Percentiles rank a stretch among this genome's conserved stretches.
Conservation (phyloP, 2,888 invertebrate genomes). For the Creontiades dilutus region DNA sequence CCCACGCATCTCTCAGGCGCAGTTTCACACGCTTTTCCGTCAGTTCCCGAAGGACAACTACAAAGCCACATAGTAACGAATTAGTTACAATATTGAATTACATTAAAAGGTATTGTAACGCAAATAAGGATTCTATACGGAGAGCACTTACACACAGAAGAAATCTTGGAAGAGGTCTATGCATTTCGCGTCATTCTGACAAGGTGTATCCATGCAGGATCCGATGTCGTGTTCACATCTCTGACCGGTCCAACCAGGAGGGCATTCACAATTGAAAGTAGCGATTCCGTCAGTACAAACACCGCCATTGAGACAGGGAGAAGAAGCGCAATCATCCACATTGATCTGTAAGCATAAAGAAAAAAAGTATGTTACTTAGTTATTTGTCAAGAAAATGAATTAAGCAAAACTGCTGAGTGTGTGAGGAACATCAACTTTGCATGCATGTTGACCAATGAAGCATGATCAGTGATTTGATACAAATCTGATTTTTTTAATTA, state of each 20-base stretch:
- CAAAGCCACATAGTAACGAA: conserved; percentile 74
- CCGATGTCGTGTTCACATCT: conserved; percentile 93
- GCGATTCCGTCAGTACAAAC: conserved; percentile 92
- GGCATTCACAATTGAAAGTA: conserved; percentile 89
- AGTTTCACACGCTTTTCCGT: conserved; percentile 97
- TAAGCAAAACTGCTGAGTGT: too few species aligned
- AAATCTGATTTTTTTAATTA: too few species aligned
- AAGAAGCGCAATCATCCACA: conserved; percentile 91
- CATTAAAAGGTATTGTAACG: neutral
- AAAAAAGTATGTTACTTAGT: too few species aligned
- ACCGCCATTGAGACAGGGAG: conserved; percentile 94
- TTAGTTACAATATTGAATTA: conserved; percentile 10
- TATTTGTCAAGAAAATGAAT: too few species aligned
- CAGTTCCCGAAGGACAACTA: conserved; percentile 95
- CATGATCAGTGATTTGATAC: too few species aligned
- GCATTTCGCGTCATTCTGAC: conserved; percentile 94
- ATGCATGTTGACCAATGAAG: too few species aligned
- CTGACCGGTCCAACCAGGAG: conserved; percentile 91
- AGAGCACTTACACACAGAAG: conserved; percentile 89
- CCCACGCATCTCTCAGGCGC: conserved; percentile 97
- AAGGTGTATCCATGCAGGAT: conserved; percentile 91
- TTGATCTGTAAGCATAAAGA: conserved; percentile 80
- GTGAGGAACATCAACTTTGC: too few species aligned
- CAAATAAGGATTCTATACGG: conserved; percentile 3
- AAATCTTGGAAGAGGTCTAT: conserved; percentile 95